These are phyloP conservation scores for Macroglossus sobrinus DNA, from an alignment of 2,113 vertebrate genomes.

Conservation along the genomic window DNA sequence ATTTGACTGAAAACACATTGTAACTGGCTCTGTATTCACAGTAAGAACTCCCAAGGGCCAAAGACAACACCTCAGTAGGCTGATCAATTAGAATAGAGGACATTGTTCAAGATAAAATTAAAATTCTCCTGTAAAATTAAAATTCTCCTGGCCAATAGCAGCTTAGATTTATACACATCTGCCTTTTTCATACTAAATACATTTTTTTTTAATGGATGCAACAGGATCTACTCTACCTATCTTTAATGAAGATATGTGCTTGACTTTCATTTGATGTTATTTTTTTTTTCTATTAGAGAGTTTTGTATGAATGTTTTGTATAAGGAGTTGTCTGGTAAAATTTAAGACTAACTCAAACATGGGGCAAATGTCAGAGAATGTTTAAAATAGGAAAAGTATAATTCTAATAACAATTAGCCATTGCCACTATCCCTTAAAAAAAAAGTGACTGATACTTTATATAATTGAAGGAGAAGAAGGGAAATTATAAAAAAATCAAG, in stretches of 20 bases:
- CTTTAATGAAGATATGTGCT: not conserved
- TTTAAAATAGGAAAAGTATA: not conserved
- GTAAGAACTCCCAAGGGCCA: not conserved
- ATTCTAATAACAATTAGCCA: not conserved
- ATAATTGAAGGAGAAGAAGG: not conserved
- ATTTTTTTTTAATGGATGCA: not conserved
- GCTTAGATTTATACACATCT: not conserved
- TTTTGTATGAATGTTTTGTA: not conserved
- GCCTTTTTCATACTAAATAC: not conserved
- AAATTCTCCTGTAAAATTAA: too few species aligned
- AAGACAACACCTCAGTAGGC: not conserved
- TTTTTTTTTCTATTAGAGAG: not conserved
- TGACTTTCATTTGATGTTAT: not conserved
- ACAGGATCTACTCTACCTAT: not conserved
- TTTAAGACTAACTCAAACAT: not conserved
- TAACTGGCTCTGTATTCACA: not conserved
- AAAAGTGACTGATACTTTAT: not conserved
- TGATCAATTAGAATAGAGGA: not conserved
- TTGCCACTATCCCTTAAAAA: not conserved
- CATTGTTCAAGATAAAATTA: too few species aligned
- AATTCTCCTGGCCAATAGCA: too few species aligned
- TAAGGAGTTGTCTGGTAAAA: not conserved
- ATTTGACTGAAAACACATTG: constrained; percentile 68
- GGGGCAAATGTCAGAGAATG: not conserved
- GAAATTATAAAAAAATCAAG: not conserved